phyloP scores from a whole-genome alignment of 2,888 invertebrate species.

The Merodon equestris region DNA sequence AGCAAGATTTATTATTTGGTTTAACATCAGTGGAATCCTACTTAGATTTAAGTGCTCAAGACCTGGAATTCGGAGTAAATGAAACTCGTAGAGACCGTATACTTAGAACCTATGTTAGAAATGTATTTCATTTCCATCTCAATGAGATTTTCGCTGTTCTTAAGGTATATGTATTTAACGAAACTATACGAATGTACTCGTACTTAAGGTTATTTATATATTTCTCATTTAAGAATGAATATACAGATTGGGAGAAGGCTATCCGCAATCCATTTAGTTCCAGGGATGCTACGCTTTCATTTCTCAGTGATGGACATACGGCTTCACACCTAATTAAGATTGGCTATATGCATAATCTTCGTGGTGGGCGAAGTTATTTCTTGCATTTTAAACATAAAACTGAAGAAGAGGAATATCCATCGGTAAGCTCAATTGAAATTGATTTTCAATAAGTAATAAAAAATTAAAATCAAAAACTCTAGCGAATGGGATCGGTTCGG shows the following conservation, averaged over 20 bases:
- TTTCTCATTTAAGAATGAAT: slow-evolving; percentile 86
- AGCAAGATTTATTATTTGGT: slow-evolving; percentile 90
- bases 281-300: slow-evolving; percentile 90
- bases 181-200: not conserved
- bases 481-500: slow-evolving; percentile 88
- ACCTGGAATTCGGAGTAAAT: slow-evolving; percentile 94
- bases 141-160: slow-evolving; percentile 97
- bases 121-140: slow-evolving; percentile 95
- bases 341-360: slow-evolving; percentile 88
- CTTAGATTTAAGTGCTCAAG: slow-evolving; percentile 89
- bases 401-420: slow-evolving; percentile 88
- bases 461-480: no score
- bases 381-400: slow-evolving; percentile 93
- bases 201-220: not conserved
- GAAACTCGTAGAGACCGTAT: slow-evolving; percentile 92
- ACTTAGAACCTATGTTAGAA: slow-evolving; percentile 94
- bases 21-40: slow-evolving; percentile 91
- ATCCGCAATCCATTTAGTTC: slow-evolving; percentile 92
- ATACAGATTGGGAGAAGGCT: slow-evolving; percentile 96
- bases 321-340: slow-evolving; percentile 90
- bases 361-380: slow-evolving; percentile 90
- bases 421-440: slow-evolving; percentile 80
- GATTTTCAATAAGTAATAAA: not conserved
- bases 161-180: slow-evolving; percentile 76
- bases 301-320: slow-evolving; percentile 94